These are phyloP conservation scores for Glandiceps talaboti DNA, from an alignment of 53 echinoderm and acorn worm genomes.

Conservation along the genomic window DNA sequence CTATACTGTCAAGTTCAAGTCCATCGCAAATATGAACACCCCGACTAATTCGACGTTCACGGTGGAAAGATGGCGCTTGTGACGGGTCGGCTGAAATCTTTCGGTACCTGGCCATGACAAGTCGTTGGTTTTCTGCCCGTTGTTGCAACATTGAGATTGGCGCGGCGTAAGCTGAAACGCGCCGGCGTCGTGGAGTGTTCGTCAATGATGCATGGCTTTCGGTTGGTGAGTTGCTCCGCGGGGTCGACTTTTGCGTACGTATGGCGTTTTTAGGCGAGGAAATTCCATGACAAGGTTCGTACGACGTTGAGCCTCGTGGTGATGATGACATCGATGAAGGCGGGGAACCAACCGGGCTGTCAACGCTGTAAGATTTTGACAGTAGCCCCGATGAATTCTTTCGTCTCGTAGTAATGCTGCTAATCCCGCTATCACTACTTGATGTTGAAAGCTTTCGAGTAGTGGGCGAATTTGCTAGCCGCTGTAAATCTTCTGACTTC, in stretches of 20 bases:
- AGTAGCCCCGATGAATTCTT: too few species aligned
- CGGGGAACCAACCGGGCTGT: too few species aligned
- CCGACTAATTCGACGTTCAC: not conserved
- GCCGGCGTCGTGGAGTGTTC: not conserved
- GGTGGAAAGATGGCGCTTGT: not conserved
- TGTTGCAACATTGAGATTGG: not conserved
- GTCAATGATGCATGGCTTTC: not conserved
- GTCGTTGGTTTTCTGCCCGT: not conserved
- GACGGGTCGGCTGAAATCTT: not conserved
- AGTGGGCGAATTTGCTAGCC: too few species aligned
- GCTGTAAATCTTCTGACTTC: not conserved
- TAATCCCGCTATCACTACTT: too few species aligned
- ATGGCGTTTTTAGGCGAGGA: not conserved
- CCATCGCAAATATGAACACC: too few species aligned
- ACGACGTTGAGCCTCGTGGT: too few species aligned
- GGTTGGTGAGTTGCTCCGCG: not conserved
- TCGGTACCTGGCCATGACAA: not conserved
- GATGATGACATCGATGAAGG: too few species aligned
- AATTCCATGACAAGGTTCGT: too few species aligned
- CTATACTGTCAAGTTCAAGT: not conserved
- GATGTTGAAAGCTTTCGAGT: too few species aligned
- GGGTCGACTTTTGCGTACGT: not conserved
- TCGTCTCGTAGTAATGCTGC: too few species aligned
- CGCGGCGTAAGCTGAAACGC: not conserved
- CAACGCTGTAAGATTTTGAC: too few species aligned